Evolutionary conservation across 2,113 vertebrate species (phyloP).

Genomic region (Nycticebus coucang): DNA sequence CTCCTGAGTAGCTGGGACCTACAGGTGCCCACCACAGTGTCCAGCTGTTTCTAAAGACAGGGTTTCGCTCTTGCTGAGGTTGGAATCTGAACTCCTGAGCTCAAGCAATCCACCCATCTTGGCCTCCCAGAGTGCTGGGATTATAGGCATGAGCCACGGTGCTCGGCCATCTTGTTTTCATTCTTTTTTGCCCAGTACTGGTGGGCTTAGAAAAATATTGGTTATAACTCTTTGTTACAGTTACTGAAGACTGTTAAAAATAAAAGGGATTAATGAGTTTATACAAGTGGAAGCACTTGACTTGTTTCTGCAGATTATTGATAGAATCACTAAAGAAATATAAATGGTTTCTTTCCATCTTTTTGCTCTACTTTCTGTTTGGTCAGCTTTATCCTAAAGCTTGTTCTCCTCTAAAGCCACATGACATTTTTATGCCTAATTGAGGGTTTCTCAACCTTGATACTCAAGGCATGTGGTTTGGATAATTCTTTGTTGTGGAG

Average conservation of each 20-base stretch:
- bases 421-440: background rate
- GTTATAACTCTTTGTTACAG: background rate
- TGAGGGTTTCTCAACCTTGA: background rate
- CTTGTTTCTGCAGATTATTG: background rate
- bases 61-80: too few relatives aligned
- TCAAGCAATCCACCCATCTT: too few relatives aligned
- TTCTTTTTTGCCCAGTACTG: background rate
- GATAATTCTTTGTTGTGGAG: background rate
- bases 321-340: background rate
- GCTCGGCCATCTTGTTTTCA: background rate
- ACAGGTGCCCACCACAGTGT: background rate
- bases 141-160: too few relatives aligned
- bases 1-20: background rate
- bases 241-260: conserved; percentile 23
- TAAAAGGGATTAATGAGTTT: background rate
- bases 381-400: conserved; percentile 7
- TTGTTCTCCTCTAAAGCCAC: background rate
- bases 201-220: background rate
- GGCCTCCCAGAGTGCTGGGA: too few relatives aligned
- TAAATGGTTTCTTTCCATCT: background rate
- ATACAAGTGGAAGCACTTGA: background rate
- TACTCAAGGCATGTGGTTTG: background rate
- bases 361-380: background rate
- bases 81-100: too few relatives aligned
- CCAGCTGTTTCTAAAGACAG: background rate